Base-by-base conservation (phyloP, 2,888 invertebrate genomes). In the Chrysina gloriosa region DNA sequence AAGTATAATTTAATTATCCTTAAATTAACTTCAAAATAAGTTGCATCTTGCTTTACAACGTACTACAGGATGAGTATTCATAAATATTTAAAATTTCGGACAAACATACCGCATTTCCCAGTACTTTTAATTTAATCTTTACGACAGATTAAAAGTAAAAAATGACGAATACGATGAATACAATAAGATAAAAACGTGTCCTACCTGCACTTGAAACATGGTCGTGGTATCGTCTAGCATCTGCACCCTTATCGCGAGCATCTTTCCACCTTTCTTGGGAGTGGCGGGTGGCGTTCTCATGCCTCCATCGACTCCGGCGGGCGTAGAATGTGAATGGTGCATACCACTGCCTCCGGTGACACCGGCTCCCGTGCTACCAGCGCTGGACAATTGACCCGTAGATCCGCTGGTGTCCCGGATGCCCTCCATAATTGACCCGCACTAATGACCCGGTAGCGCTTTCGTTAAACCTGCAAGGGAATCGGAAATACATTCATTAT, bases 171-270 rank as follows among this genome's bases (percentile, higher is more conserved):
- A 5, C 11, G 7, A n/a, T 45, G 19, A 16, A 19, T 21, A 14
- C 21, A 21, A 19, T 4, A 19, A 19, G 0, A 45, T 19, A 5
- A 6, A 9, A 45, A n/a, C 6, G 36, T 9, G 9, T 79, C 87
- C 84, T 81, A 95, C 95, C 92, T 95, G 95, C 75, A 95, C 92
- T 89, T 95, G 95, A 84, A 95, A 95, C 88, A 95, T 92, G 75
- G 94, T 94, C 80, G 94, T 87, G 63, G 92, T 89, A 84, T 95
- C 95, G 82, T 95, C 95, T 74, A 95, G 86, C 95, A 95, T 95
- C 84, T 94, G 94, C 65, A 95, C 92, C 75, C 94, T 86, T 71
- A 95, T 91, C 64, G 94, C 93, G 71, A 95, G 87, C 90, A 95
- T 95, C 84, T 95, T 95, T 80, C 95, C 95, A 76, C 90, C 90